Percentiles rank a stretch among this genome's conserved stretches.
phyloP scores from a whole-genome alignment of 2,888 invertebrate genomes.

The Cephus sareptanus region DNA sequence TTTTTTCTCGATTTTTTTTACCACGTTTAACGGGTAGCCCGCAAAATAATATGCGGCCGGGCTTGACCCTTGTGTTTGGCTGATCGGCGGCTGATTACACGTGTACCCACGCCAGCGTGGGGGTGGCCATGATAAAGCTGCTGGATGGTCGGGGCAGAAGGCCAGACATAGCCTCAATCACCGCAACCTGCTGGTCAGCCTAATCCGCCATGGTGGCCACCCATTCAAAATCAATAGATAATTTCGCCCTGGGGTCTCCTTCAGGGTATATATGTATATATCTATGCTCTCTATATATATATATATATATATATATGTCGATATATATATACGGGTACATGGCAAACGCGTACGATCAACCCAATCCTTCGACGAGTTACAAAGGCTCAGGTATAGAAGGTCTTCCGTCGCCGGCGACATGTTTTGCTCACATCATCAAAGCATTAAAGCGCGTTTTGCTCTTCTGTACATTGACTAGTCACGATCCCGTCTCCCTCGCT shows the following conservation, averaged over 20 bases:
- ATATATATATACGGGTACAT: too few species aligned
- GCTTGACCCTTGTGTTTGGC: conserved; percentile 55
- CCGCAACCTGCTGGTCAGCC: conserved; percentile 60
- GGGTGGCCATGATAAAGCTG: conserved; percentile 59
- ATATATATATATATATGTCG: too few species aligned
- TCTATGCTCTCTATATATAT: too few species aligned
- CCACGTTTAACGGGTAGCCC: conserved; percentile 21
- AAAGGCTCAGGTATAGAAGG: too few species aligned
- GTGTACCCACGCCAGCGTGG: conserved; percentile 53
- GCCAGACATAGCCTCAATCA: conserved; percentile 62
- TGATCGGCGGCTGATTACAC: conserved; percentile 64
- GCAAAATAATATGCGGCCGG: conserved; percentile 57
- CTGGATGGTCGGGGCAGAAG: conserved; percentile 58
- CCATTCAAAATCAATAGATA: conserved; percentile 63
- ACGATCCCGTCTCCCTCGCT: conserved; percentile 32
- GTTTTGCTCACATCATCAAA: conserved; percentile 48
- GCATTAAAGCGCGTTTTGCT: conserved; percentile 46
- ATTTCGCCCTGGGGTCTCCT: conserved; percentile 39
- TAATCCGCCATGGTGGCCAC: conserved; percentile 59
- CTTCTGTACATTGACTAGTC: conserved; percentile 32
- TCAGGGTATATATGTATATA: too few species aligned
- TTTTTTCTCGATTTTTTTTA: too few species aligned
- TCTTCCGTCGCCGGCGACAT: conserved; percentile 26
- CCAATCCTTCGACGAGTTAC: too few species aligned
- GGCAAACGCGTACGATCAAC: too few species aligned